Percentiles rank a stretch among this genome's conserved stretches.
Evolutionary conservation across 1,140 invertebrate genomes (phyloP).

Genomic region (Aphaenogaster ashmeadi): DNA sequence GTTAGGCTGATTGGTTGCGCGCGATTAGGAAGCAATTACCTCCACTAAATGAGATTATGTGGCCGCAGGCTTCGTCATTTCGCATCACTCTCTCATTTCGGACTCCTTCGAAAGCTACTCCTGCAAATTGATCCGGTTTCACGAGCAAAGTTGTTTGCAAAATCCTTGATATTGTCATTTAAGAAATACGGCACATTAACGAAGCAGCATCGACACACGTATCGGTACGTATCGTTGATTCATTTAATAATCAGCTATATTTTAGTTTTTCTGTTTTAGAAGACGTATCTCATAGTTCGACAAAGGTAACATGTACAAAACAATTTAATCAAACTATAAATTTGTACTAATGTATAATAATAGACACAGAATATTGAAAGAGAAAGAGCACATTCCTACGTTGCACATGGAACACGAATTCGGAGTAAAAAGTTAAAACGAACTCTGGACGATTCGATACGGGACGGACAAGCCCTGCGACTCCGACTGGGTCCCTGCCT

Average conservation of each 20-base stretch:
- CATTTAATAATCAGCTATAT: not conserved
- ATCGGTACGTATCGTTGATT: not conserved
- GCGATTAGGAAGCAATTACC: slow-evolving; percentile 70
- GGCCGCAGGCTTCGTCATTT: slow-evolving; percentile 64
- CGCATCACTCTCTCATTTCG: not conserved
- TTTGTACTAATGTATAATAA: not conserved
- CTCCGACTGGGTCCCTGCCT: slow-evolving; percentile 7
- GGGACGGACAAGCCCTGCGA: slow-evolving; percentile 17
- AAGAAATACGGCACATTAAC: not conserved
- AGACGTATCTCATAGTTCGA: not conserved
- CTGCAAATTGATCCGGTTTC: slow-evolving; percentile 43
- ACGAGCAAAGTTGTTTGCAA: slow-evolving; percentile 8
- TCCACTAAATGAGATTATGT: slow-evolving; percentile 62
- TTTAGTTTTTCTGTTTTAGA: not conserved
- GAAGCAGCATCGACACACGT: too few relatives aligned
- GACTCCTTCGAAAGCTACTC: slow-evolving; percentile 45
- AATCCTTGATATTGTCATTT: slow-evolving; percentile 5
- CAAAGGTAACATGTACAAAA: not conserved
- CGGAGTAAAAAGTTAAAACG: not conserved
- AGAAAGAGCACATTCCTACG: not conserved
- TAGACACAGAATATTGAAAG: not conserved
- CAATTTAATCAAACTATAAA: not conserved
- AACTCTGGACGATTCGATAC: slow-evolving; percentile 26
- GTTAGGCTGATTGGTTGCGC: slow-evolving; percentile 66
- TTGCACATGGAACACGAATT: not conserved